Evolutionary conservation across 2,113 vertebrate genomes (phyloP).

Genomic region (Onychostoma macrolepis): DNA sequence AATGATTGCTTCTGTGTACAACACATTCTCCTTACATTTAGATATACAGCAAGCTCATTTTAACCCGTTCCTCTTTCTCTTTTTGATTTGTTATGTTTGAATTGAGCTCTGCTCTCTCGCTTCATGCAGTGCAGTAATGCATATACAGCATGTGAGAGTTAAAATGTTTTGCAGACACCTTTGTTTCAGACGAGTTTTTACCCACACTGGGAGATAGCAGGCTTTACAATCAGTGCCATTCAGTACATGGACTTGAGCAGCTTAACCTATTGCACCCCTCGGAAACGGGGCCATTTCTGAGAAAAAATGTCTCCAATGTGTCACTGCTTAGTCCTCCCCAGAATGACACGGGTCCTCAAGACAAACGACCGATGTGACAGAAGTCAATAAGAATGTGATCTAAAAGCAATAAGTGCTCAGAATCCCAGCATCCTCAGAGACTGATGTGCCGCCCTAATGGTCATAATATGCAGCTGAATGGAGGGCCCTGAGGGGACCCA

Average conservation of each 20-base stretch:
- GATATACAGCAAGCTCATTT: background rate
- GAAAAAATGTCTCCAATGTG: constrained; percentile 79
- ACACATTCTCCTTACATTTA: background rate
- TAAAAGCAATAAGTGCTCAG: constrained; percentile 80
- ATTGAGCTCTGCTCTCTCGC: background rate
- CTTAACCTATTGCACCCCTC: constrained; percentile 83
- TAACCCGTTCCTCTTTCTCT: background rate
- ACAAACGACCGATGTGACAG: constrained; percentile 83
- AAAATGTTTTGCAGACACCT: background rate
- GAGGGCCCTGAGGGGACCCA: constrained; percentile 53
- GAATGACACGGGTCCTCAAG: constrained; percentile 80
- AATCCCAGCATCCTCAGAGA: constrained; percentile 74
- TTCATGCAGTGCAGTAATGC: background rate
- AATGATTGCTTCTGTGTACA: background rate
- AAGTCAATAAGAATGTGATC: constrained; percentile 86
- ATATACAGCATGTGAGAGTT: constrained; percentile 15
- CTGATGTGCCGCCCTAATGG: constrained; percentile 59
- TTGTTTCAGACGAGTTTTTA: constrained; percentile 53
- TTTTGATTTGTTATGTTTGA: background rate
- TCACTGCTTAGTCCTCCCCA: constrained; percentile 79
- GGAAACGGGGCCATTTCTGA: constrained; percentile 76
- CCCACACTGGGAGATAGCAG: constrained; percentile 49
- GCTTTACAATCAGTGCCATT: constrained; percentile 62
- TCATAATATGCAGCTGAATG: constrained; percentile 68
- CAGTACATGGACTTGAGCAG: constrained; percentile 69